Base-by-base conservation (phyloP, 2,113 vertebrate species). In the Menidia beryllina region DNA sequence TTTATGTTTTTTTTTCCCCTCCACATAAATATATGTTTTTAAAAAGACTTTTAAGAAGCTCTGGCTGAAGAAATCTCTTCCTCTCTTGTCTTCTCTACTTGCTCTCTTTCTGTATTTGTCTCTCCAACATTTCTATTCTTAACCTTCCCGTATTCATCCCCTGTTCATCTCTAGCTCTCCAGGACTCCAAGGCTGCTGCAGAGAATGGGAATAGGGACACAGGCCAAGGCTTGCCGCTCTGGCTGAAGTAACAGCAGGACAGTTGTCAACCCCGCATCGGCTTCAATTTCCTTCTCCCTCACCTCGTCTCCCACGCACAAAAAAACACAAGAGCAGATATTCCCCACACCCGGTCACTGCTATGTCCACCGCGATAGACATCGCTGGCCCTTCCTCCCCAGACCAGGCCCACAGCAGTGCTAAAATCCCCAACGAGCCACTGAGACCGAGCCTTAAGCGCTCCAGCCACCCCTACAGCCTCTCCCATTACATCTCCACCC, bases 381-480 rank as follows among this genome's bases (percentile, higher is more conserved):
- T 91, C 38, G 95, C 95, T 62, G 83, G 94, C 52, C 91, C 95
- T 38, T 85, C 95, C 19, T 94, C 95, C 0, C 82, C 95, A 79
- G 95, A 95, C 0, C 96, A 98, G 89, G 94, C 95, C 79, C 94
- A 96, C 86, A 98, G 96, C 93, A 95, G 95, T 79, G 95, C 95
- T 41, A 97, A 97, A 86, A 98, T 98, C 93, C 97, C 97, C 93
- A 97, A 97, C 19, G 96, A 96, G 92, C 97, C 97, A 48, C 95
- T 98, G 90, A 97, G 96, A 88, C 97, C 97, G 89, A 98, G 95
- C 93, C 95, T 98, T 79, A 98, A 96, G 88, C 96, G 96, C 89
- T 97, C 97, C 86, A 90, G 50, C 79, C 95, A 97, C 81, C 90
- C 91, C 67, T 92, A 91, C 85, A 93, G 94, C 8, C 95, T 98